Evolutionary conservation across 2,888 invertebrate genomes (phyloP), one percentile per base, ranked within the genome.

Genomic region (Erynnis tages): DNA sequence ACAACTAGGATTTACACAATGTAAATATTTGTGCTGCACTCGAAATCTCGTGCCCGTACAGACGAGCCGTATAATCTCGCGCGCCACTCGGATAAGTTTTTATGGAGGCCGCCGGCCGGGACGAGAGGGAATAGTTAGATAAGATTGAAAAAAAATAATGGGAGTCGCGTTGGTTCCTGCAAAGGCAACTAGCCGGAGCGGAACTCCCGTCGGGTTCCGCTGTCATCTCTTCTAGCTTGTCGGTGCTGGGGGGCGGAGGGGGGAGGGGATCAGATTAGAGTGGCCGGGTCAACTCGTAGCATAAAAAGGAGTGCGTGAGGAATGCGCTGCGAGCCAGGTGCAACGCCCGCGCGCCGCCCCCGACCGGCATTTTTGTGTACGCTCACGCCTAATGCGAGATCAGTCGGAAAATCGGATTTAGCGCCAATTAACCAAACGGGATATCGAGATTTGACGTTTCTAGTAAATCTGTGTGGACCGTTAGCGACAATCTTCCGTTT

Each of bases 281-380:
- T 73, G 82, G 82, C 71, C 68, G 75, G 73, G 65, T 80, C 73
- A 74, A 73, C 73, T 79, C 69, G 79, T 77, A 75, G 77, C 72
- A 82, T 83, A 85, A 86, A 85, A 88, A 85, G 84, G 85, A 84
- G 86, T 87, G 86, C 80, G 84, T 86, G 79, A 79, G 85, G 88
- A 87, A 88, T 87, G 87, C 79, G 82, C 77, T 73, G 71, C 74
- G 76, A 73, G 80, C 77, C 87, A 88, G 87, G 88, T 89, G 88
- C 88, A 89, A 83, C 79, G 85, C 75, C 88, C 88, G 71, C 72
- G 68, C 67, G 79, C 76, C 82, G 82, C 82, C 84, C 72, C 75
- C 74, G 58, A 65, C 78, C 73, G 73, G 78, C 78, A 82, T 84
- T 87, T 86, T 87, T 83, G 81, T 83, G 74, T 75, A 77, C 70